Conservation (phyloP, 2,113 vertebrate genomes). For the Sakesphorus luctuosus region DNA sequence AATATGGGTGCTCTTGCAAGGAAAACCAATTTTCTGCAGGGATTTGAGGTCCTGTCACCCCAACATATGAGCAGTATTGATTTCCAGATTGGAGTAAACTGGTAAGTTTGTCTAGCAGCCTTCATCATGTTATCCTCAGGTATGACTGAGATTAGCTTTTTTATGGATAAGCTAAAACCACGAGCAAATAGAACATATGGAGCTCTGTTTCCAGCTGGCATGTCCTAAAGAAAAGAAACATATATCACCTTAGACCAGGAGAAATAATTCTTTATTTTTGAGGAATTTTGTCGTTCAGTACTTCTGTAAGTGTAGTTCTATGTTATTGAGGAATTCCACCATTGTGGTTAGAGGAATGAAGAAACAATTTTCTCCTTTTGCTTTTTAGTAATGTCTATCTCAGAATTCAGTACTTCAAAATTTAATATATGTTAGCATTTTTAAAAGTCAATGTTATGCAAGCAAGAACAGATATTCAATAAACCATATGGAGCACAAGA, state of each 20-base stretch:
- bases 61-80: neutral
- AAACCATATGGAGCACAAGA: neutral
- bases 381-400: neutral
- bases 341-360: neutral
- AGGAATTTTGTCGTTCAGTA: neutral
- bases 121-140: neutral
- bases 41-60: neutral
- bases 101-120: neutral
- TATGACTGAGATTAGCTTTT: neutral
- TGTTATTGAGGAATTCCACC: neutral
- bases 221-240: neutral
- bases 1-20: neutral
- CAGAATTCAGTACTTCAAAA: neutral
- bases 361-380: neutral
- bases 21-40: neutral
- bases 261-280: neutral
- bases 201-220: neutral
- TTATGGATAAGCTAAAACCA: neutral
- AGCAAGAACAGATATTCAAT: neutral
- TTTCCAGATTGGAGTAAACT: neutral
- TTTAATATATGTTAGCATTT: neutral
- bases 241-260: neutral
- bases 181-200: neutral
- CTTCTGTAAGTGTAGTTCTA: neutral
- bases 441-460: neutral